phyloP scores from a whole-genome alignment of 2,113 vertebrate species.

The Takifugu flavidus region DNA sequence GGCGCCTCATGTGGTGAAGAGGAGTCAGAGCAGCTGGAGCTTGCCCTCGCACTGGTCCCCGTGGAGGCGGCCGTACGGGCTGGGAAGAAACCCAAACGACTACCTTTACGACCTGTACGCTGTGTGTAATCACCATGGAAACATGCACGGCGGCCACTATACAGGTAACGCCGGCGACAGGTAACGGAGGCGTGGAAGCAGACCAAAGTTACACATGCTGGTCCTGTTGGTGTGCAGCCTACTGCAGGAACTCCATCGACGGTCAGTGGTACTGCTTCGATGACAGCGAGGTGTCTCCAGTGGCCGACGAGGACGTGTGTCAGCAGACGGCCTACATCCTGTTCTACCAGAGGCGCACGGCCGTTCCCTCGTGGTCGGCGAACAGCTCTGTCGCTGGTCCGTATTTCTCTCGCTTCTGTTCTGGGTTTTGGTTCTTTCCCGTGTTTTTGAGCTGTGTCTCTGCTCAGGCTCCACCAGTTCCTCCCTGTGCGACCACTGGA shows the following conservation, averaged over 20 bases:
- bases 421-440: too few species aligned
- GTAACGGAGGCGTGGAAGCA: neutral
- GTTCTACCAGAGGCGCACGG: slow-evolving; percentile 94
- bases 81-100: slow-evolving; percentile 94
- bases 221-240: slow-evolving; percentile 32
- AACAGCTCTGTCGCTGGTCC: slow-evolving; percentile 97
- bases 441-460: neutral
- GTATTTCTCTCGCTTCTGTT: neutral
- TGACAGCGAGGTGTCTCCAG: slow-evolving; percentile 90
- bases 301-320: slow-evolving; percentile 91
- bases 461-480: slow-evolving; percentile 93
- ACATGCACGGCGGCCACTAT: slow-evolving; percentile 97
- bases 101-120: slow-evolving; percentile 96
- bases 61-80: slow-evolving; percentile 91
- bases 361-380: slow-evolving; percentile 94
- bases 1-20: slow-evolving; percentile 96
- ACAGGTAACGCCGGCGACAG: slow-evolving; percentile 74
- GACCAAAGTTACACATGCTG: neutral
- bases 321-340: slow-evolving; percentile 94
- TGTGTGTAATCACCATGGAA: slow-evolving; percentile 97
- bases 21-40: slow-evolving; percentile 98
- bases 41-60: slow-evolving; percentile 97
- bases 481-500: slow-evolving; percentile 96
- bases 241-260: slow-evolving; percentile 92
- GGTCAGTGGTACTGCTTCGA: slow-evolving; percentile 99